Percentiles rank a stretch among this genome's conserved stretches.
Evolutionary conservation across 2,113 vertebrate species (phyloP).

Genomic region (Artemisiospiza belli): DNA sequence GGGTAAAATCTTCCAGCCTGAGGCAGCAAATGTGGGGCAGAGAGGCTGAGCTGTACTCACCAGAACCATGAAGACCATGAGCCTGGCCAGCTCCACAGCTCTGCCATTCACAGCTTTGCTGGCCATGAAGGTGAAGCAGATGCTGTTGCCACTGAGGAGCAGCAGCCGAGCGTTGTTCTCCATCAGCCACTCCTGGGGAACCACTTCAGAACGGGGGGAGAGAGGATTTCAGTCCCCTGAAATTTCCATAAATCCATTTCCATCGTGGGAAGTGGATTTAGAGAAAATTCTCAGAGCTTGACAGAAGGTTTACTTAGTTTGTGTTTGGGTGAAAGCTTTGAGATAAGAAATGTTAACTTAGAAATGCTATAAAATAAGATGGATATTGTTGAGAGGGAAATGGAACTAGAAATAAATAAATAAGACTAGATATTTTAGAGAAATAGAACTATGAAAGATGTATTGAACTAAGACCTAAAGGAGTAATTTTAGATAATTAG

Average conservation of each 20-base stretch:
- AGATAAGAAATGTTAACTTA: background rate
- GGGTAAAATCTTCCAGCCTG: no score
- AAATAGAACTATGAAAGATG: background rate
- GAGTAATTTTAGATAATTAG: background rate
- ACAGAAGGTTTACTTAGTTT: background rate
- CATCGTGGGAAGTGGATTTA: background rate
- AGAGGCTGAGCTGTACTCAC: constrained; percentile 71
- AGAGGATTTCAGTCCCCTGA: background rate
- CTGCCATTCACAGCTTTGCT: constrained; percentile 84
- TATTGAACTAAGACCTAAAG: background rate
- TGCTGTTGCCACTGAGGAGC: constrained; percentile 82
- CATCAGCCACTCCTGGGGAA: constrained; percentile 85
- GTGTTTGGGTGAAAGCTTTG: background rate
- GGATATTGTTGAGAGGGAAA: background rate
- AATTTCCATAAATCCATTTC: no score
- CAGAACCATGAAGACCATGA: constrained; percentile 85
- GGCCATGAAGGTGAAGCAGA: constrained; percentile 87
- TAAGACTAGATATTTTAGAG: background rate
- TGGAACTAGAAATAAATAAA: background rate
- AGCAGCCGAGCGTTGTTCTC: constrained; percentile 89
- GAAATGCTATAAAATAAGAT: background rate
- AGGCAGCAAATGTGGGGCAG: no score
- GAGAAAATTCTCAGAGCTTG: background rate
- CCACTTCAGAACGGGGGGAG: constrained; percentile 57
- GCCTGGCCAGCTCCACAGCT: constrained; percentile 76